Evolutionary conservation across 2,797 vertebrate species (phyloP), one percentile per base, ranked within the genome.

Genomic region (Vultur gryphus): DNA sequence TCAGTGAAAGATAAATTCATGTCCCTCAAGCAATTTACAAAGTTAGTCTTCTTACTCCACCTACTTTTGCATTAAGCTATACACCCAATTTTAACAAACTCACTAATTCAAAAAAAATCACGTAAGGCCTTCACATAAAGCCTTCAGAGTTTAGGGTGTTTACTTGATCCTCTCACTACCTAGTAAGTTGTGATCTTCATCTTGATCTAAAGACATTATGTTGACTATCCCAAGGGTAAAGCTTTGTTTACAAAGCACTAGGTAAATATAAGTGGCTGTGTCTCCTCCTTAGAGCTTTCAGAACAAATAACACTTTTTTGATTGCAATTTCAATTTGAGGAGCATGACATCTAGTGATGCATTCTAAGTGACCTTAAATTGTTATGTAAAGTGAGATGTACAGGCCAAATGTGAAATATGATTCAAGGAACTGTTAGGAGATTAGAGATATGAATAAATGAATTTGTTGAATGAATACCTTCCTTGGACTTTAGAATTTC

Each of bases 171-270:
- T 83, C 51, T 66, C 37, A 52, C 23, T 33, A 29, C 16, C 43
- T 33, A 51, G 23, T 11, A 72, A 69, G 21, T 11, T 71, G 35
- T 66, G 84, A 79, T 88, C 86, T 75, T 89, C 66, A 66, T 82
- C 69, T 86, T 73, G 25, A 78, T 78, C 83, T 59, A 58, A 73
- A 80, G 64, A 64, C 48, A 48, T 70, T 66, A 49, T 18, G 1
- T 31, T 84, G 48, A 73, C 66, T 89, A 55, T 26, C 33, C 43
- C 78, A 87, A 89, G 69, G 52, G 52, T 64, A 89, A 80, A 84
- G 54, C 35, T 94, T 90, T 87, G 72, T 86, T 93, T 84, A 55
- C 77, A 73, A 87, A 94, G 79, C 71, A 55, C 39, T n/a, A 84
- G 25, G 54, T 78, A 86, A 95, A 80, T 24, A 41, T 8, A 85